Percentiles rank a stretch among this genome's conserved stretches.
These are phyloP conservation scores for Synodontis membranacea DNA, from an alignment of 2,113 vertebrate species.

Conservation along the genomic window DNA sequence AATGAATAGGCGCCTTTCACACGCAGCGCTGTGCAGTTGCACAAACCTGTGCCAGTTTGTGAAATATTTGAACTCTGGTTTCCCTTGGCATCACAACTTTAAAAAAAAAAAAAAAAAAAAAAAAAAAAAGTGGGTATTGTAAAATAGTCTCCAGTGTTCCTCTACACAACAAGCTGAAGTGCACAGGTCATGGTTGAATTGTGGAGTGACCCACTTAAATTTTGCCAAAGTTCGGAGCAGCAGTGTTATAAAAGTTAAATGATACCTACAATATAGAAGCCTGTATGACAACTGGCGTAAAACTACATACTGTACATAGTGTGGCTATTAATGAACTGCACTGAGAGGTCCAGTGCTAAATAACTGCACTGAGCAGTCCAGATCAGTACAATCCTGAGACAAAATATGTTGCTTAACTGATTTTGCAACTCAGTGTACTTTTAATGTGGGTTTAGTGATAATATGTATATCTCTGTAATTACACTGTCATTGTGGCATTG, in stretches of 20 bases:
- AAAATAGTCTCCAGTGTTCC: background rate
- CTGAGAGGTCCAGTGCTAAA: too few species aligned
- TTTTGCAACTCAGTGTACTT: too few species aligned
- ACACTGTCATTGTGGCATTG: too few species aligned
- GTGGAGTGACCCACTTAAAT: background rate
- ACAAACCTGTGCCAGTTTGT: slow-evolving; percentile 10
- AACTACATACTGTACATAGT: too few species aligned
- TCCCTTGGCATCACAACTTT: slow-evolving; percentile 7
- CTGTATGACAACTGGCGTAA: background rate
- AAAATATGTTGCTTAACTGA: too few species aligned
- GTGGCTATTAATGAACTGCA: too few species aligned
- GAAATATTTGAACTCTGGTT: slow-evolving; percentile 5
- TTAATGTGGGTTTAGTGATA: too few species aligned
- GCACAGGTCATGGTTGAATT: background rate
- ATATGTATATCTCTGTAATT: too few species aligned
- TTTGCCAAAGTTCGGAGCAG: background rate
- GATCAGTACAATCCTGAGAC: too few species aligned
- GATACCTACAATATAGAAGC: background rate
- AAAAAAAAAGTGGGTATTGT: background rate
- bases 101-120: background rate
- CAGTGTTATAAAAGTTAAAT: background rate
- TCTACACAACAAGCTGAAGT: background rate
- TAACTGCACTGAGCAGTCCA: too few species aligned
- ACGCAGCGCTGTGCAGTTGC: background rate
- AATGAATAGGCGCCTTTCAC: slow-evolving; percentile 17